A percentile compares a stretch with the other conserved stretches of the same genome.
These are phyloP conservation scores for Eueremaeus valkanovi DNA, from an alignment of 2,888 invertebrate genomes.

Conservation along the genomic window DNA sequence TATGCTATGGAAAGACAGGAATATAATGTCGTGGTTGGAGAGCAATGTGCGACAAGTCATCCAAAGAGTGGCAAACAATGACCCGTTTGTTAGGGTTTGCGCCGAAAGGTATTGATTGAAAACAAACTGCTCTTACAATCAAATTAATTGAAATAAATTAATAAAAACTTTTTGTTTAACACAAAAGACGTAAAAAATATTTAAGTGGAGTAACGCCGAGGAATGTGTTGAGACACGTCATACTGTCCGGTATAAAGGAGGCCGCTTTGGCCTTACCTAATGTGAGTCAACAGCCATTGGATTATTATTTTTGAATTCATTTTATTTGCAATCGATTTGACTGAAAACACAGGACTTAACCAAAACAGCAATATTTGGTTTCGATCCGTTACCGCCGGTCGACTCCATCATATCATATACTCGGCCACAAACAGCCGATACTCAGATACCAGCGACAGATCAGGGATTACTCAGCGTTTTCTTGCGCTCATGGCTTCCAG, in stretches of 20 bases:
- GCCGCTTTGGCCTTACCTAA: conserved; percentile 60
- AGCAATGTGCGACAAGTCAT: conserved; percentile 64
- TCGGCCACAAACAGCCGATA: conserved; percentile 54
- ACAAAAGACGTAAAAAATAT: conserved; percentile 53
- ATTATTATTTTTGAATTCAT: neutral
- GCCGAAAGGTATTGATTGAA: neutral
- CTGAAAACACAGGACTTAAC: conserved; percentile 53
- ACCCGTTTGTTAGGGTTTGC: conserved; percentile 50
- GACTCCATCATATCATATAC: conserved; percentile 69
- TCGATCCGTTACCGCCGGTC: conserved; percentile 72
- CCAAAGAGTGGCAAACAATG: conserved; percentile 62
- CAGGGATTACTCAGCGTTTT: conserved; percentile 27
- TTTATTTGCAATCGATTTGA: neutral
- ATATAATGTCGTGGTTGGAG: conserved; percentile 71
- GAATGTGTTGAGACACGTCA: conserved; percentile 65
- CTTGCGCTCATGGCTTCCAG: conserved; percentile 31
- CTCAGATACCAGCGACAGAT: neutral
- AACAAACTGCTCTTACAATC: neutral
- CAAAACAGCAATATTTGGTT: conserved; percentile 63
- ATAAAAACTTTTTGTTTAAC: neutral
- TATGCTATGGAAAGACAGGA: conserved; percentile 73
- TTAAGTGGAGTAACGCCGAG: conserved; percentile 64
- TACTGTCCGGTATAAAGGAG: conserved; percentile 67
- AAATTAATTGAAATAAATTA: neutral
- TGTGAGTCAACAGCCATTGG: conserved; percentile 55